Percentiles rank a stretch among this genome's conserved stretches.
phyloP scores from a whole-genome alignment of 2,113 vertebrate species.

The Colaptes auratus region DNA sequence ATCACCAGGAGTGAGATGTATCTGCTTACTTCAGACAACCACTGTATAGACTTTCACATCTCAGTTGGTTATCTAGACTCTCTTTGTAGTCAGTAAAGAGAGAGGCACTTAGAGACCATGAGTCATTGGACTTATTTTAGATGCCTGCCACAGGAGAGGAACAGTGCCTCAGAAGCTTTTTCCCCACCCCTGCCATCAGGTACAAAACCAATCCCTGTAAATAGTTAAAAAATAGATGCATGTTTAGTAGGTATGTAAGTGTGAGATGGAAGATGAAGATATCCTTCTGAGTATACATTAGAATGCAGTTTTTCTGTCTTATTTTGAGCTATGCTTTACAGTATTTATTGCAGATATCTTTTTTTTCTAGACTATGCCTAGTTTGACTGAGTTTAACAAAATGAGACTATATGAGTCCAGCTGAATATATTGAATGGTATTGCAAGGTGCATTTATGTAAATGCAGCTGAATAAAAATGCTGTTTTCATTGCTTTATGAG shows the following conservation, averaged over 20 bases:
- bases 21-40: not conserved
- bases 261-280: not conserved
- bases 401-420: not conserved
- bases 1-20: not conserved
- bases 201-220: not conserved
- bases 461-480: not conserved
- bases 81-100: not conserved
- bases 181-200: rapidly evolving
- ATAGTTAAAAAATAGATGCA: not conserved
- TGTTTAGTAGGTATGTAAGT: not conserved
- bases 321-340: not conserved
- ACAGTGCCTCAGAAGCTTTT: not conserved
- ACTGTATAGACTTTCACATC: not conserved
- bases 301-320: not conserved
- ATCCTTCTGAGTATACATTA: not conserved
- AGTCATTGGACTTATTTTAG: conserved; percentile 42
- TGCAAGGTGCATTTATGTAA: not conserved
- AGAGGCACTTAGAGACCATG: not conserved
- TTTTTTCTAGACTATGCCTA: not conserved
- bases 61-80: not conserved
- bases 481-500: not conserved
- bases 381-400: not conserved
- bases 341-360: not conserved
- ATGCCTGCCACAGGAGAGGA: not conserved
- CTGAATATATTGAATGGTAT: not conserved